phyloP scores from a whole-genome alignment of 2,113 vertebrate species.

The Azemiops feae region DNA sequence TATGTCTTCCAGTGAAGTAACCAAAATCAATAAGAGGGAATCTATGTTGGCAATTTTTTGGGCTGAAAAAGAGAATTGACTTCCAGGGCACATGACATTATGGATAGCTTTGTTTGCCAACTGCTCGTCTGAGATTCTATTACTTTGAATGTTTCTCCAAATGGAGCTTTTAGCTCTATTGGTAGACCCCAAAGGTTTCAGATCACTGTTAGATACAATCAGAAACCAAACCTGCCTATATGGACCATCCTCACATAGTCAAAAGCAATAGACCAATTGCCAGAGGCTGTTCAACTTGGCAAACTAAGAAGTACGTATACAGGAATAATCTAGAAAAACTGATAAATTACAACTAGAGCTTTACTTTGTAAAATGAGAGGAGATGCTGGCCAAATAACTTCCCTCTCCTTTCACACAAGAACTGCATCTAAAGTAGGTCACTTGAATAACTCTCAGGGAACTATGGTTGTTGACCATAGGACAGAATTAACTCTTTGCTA shows the following conservation, averaged over 20 bases:
- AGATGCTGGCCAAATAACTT: background rate
- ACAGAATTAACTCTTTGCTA: background rate
- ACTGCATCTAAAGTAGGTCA: background rate
- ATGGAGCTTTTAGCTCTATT: background rate
- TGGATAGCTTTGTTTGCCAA: background rate
- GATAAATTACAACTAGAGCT: background rate
- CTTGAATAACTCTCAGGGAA: background rate
- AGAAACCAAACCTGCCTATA: background rate
- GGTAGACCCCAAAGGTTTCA: background rate
- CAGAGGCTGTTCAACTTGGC: background rate
- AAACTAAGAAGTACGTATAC: background rate
- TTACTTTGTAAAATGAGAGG: background rate
- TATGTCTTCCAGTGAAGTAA: background rate
- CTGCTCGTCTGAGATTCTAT: background rate
- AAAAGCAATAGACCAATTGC: background rate
- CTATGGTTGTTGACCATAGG: background rate
- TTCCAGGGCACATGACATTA: background rate
- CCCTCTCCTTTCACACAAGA: background rate
- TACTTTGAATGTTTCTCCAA: background rate
- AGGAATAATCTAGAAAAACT: background rate
- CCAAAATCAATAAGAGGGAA: background rate
- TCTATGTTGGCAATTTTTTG: background rate
- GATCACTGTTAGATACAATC: background rate
- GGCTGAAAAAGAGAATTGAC: background rate
- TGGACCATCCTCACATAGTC: background rate